phyloP scores from a whole-genome alignment of 2,888 invertebrate genomes.

The Acronicta psi region DNA sequence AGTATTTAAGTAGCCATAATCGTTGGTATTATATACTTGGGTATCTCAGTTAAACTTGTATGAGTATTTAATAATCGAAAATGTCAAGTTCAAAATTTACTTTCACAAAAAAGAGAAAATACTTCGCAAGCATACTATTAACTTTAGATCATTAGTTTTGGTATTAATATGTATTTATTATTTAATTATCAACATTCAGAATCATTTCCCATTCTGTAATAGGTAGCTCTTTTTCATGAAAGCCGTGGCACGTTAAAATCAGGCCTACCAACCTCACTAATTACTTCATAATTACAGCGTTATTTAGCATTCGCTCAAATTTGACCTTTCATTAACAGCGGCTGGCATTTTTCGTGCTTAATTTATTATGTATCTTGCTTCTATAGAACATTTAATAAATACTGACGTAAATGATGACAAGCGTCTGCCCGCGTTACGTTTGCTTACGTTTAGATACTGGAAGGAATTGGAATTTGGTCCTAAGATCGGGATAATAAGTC shows the following conservation, averaged over 20 bases:
- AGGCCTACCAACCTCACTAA: slow-evolving; percentile 48
- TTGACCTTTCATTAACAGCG: slow-evolving; percentile 56
- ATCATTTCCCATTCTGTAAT: slow-evolving; percentile 15
- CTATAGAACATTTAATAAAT: slow-evolving; percentile 9
- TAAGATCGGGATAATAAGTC: too few species aligned
- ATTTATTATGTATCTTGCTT: slow-evolving; percentile 42
- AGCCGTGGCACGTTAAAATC: slow-evolving; percentile 44
- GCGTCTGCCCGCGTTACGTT: too few species aligned
- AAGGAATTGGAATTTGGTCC: too few species aligned
- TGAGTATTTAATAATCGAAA: too few species aligned
- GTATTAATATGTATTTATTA: too few species aligned
- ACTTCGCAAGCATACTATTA: too few species aligned
- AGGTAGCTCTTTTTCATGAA: slow-evolving; percentile 25
- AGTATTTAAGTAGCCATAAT: not conserved
- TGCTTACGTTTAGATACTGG: too few species aligned
- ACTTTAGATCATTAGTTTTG: too few species aligned
- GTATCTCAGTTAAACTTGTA: too few species aligned
- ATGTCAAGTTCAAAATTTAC: too few species aligned
- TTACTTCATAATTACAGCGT: slow-evolving; percentile 57
- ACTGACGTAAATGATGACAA: not conserved
- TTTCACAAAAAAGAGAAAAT: too few species aligned
- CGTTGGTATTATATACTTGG: too few species aligned
- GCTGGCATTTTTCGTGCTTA: slow-evolving; percentile 55
- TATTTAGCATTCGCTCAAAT: slow-evolving; percentile 59
- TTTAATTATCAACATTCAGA: not conserved